These are phyloP conservation scores for Burhinus oedicnemus DNA, from an alignment of 2,113 vertebrate species.

Conservation along the genomic window DNA sequence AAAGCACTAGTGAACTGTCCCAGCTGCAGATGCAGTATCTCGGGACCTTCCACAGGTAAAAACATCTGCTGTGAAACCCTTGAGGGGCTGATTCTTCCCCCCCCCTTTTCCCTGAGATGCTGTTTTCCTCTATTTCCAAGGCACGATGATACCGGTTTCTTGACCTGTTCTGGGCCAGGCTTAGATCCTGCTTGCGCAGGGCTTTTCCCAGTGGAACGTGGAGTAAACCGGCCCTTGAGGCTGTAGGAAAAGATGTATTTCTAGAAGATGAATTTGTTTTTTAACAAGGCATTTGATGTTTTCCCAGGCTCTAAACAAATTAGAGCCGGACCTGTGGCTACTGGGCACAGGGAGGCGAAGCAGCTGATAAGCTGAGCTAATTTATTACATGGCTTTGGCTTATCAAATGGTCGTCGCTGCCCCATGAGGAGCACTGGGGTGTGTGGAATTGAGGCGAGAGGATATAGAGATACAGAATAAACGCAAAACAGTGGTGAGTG, in stretches of 20 bases:
- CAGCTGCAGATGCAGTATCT: background rate
- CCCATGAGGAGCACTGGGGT: background rate
- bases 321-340: background rate
- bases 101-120: fast-evolving
- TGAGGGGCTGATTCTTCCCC: background rate
- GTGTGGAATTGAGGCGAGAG: background rate
- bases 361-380: background rate
- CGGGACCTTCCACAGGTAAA: background rate
- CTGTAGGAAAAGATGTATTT: background rate
- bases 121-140: background rate
- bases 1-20: background rate
- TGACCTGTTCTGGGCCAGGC: fast-evolving
- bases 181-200: background rate
- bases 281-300: background rate
- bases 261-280: background rate
- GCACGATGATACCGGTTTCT: fast-evolving
- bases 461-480: background rate
- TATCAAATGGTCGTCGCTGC: background rate
- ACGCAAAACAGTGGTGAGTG: background rate
- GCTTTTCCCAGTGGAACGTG: background rate
- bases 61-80: background rate
- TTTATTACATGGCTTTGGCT: background rate
- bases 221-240: background rate
- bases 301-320: background rate
- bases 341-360: background rate